Base-by-base conservation (phyloP, 2,113 vertebrate genomes). In the Alligator sinensis region DNA sequence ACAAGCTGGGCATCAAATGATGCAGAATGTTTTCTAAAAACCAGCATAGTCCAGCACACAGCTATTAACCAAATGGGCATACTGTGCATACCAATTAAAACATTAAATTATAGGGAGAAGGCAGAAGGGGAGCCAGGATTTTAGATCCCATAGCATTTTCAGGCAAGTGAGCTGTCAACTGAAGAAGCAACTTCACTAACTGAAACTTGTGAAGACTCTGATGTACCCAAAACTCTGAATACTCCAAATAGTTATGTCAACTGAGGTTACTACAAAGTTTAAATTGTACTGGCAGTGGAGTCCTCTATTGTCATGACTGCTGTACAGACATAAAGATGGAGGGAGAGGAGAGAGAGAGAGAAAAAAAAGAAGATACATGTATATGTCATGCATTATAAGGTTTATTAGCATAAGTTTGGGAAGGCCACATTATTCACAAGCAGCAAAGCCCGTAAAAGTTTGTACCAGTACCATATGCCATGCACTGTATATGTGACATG, bases 101-200 rank as follows among this genome's bases (percentile, higher is more conserved):
- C 63, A 93, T 87, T 95, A 90, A 96, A 91, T 95, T 94, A 95
- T 70, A 28, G 28, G 82, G 94, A 93, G 77, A 94, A 97, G 94
- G 82, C 68, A 83, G 61, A 93, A 82, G 9, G 9, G 90, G 82
- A 94, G 81, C 81, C 80, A 91, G 92, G 95, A 93, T 91, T 94
- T 95, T 91, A 96, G 88, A 80, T 94, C 84, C 60, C 68, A 30
- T 90, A 87, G 61, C 93, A 96, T 95, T 96, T 95, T 90, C 90
- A 11, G 2, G 77, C 84, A 96, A 95, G 90, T 95, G 60, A 96
- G 90, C 90, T 96, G 94, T 95, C 93, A 92, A 60, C 81, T 80
- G 86, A 81, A 96, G 88, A 84, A 92, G 80, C 77, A 86, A 18
- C 80, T 93, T 82, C 74, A 83, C 88, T 68, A 89, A 68, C 63